Conservation (phyloP, 2,888 invertebrate genomes). For the Mantis religiosa region DNA sequence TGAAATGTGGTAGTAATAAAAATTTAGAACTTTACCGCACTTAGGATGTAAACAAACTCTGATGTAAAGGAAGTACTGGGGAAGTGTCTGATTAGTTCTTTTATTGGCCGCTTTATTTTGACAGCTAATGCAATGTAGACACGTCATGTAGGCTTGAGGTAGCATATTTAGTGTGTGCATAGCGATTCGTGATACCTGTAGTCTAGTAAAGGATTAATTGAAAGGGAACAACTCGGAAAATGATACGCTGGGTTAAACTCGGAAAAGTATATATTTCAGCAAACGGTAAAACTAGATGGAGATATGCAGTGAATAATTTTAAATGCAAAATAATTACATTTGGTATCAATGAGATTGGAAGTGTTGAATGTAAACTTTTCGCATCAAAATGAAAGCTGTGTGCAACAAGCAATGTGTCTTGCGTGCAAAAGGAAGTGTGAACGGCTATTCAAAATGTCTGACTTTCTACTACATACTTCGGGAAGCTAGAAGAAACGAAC, state of each 20-base stretch:
- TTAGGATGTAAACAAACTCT: no score
- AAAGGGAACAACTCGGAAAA: neutral
- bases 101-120: no score
- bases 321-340: neutral
- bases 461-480: neutral
- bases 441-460: neutral
- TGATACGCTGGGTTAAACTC: neutral
- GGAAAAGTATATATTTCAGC: no score
- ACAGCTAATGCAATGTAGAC: no score
- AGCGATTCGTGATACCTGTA: neutral
- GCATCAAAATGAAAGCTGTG: neutral
- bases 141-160: no score
- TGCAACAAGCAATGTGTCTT: neutral
- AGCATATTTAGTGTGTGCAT: no score
- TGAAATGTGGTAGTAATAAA: no score
- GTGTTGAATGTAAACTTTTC: neutral
- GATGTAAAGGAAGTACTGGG: no score
- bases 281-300: neutral
- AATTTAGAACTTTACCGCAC: no score
- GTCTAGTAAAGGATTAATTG: neutral
- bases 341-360: neutral
- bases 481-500: no score
- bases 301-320: neutral
- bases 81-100: no score
- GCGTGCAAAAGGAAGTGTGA: neutral